Base-by-base conservation (phyloP, 2,888 invertebrate genomes). In the Chironomus riparius region DNA sequence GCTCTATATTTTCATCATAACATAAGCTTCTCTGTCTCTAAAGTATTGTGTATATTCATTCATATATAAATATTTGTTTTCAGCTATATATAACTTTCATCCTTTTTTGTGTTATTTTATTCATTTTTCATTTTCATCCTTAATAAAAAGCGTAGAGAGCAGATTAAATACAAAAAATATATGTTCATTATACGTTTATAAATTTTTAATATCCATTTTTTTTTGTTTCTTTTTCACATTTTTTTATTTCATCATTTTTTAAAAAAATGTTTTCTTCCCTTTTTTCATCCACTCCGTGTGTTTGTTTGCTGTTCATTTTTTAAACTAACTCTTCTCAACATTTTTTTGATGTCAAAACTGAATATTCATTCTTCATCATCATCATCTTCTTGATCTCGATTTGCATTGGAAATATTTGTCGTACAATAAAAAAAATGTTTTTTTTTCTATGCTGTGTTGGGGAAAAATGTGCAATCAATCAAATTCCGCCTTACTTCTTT, bases 121-220 rank as follows among this genome's bases (percentile, higher is more conserved):
- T 13, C 56, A 56, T 56, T 56, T 56, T 56, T 56, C 56, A 56
- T 24, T 74, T 74, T 47, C 68, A 24, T 68, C 65, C 47, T 48
- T 74, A 47, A 68, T 68, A 74, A 74, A 74, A 74, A 74, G 74
- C 74, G 74, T 74, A 74, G 68, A 74, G 74, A 74, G 74, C 74
- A 74, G 74, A 47, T 74, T 74, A 74, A 74, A 74, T 74, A 74
- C 74, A 74, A 74, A 74, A 74, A 74, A 74, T 74, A 74, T 74
- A 74, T 61, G 74, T 65, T 74, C 70, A 70, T 70, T 70, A 70
- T 70, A 70, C 70, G 70, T 47, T 65, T 62, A 61, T 50, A 70
- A 70, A 70, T 70, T 71, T 72, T 28, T 72, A 72, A 72, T 72
- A 72, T 72, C 61, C 72, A 62, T 61, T 72, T 72, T 61, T n/a